phyloP scores from a whole-genome alignment of 53 echinoderm and acorn worm species.

The Mesocentrotus franciscanus region DNA sequence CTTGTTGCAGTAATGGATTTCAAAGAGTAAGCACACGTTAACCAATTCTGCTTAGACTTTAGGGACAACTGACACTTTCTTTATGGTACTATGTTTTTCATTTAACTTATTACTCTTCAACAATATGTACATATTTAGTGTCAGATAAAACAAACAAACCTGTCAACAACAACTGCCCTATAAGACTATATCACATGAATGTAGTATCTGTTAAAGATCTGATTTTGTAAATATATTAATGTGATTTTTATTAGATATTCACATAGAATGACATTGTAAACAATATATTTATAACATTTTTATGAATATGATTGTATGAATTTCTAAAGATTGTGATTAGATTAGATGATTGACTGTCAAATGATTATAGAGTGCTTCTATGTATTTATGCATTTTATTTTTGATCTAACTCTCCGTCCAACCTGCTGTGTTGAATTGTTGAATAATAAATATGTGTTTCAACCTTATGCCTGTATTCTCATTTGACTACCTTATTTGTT shows the following conservation, averaged over 20 bases:
- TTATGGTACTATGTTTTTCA: not conserved
- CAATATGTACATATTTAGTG: not conserved
- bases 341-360: not conserved
- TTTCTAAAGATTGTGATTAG: not conserved
- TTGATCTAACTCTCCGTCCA: not conserved
- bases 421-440: slow-evolving; percentile 7
- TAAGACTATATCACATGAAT: not conserved
- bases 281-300: not conserved
- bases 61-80: not conserved
- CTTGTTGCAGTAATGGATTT: slow-evolving; percentile 9
- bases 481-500: not conserved
- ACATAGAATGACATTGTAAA: not conserved
- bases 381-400: not conserved
- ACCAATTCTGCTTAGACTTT: not conserved
- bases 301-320: not conserved
- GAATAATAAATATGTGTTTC: not conserved
- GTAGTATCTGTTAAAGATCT: not conserved
- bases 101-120: not conserved
- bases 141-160: not conserved
- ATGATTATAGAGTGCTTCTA: not conserved
- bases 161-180: not conserved
- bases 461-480: not conserved
- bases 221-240: not conserved
- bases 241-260: not conserved
- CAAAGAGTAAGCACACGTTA: not conserved